These are phyloP conservation scores for Heterocephalus glaber DNA, from an alignment of 2,113 vertebrate genomes.

Conservation along the genomic window DNA sequence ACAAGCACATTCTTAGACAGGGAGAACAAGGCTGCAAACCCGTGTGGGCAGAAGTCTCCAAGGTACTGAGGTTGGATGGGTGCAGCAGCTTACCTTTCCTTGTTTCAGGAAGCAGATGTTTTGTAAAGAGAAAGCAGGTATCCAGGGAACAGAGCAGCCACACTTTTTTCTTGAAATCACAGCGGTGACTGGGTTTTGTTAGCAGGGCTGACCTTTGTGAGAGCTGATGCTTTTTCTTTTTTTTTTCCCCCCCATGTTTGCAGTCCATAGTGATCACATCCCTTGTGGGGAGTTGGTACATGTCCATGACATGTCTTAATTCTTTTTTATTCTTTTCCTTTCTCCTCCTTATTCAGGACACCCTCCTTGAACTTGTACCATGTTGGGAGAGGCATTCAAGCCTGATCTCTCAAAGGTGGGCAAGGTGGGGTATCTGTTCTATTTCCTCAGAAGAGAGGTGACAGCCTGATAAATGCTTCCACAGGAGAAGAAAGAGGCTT, in stretches of 20 bases:
- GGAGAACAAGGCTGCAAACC: not conserved
- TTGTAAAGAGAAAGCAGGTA: not conserved
- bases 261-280: not conserved
- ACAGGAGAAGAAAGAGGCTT: not conserved
- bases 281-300: not conserved
- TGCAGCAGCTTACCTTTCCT: not conserved
- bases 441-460: not conserved
- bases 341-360: not conserved
- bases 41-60: not conserved
- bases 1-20: not conserved
- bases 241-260: not conserved
- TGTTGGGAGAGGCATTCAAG: not conserved
- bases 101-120: slow-evolving; percentile 46
- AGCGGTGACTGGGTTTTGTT: not conserved
- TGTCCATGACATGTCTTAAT: not conserved
- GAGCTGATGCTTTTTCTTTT: not conserved
- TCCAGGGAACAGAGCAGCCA: not conserved
- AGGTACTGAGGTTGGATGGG: not conserved
- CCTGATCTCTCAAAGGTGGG: not conserved
- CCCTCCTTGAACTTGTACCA: not conserved
- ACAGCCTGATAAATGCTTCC: not conserved
- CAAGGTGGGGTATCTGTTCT: not conserved
- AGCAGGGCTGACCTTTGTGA: not conserved
- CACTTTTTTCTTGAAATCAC: slow-evolving; percentile 9
- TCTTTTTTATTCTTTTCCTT: not conserved